Evolutionary conservation across 2,113 vertebrate genomes (phyloP), one percentile per base, ranked within the genome.

Genomic region (Gobio gobio): DNA sequence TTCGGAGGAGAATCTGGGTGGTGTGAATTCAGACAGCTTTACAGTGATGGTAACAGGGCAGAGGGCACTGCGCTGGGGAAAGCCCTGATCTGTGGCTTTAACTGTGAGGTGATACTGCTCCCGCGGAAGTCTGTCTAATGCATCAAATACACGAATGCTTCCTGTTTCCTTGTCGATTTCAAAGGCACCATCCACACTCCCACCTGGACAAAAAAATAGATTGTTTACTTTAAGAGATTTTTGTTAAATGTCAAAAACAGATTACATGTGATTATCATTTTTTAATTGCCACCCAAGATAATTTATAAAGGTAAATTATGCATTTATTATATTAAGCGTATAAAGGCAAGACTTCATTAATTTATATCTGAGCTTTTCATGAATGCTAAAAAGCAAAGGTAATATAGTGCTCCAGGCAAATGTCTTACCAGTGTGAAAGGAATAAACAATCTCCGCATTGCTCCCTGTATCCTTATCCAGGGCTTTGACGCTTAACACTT

Each of bases 61-160:
- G 83, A 97, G 89, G 89, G 97, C 96, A 54, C 95, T 96, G 90
- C 95, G 90, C 64, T 92, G 95, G 22, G 95, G 97, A 84, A 96
- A 97, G 0, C 97, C 97, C 90, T 95, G 96, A 82, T 99, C 97
- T 22, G 95, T 95, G 86, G 97, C 97, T 88, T 96, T 97, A 43
- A 98, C 95, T 9, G 95, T 96, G 78, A 99, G 87, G 58, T 96
- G 95, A 80, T 96, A 95, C 29, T 88, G 91, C 22, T 94, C 94
- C 85, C 96, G 95, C 54, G 93, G 91, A 83, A 94, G 91, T 4
- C 87, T 92, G 47, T 95, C 88, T 51, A 97, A 84, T 82, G 92
- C 94, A 90, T 94, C 95, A 40, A 94, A 93, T 72, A 98, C 75
- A 0, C 88, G 94, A 88, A 99, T 94, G 90, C 95, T 95, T 90